phyloP scores from a whole-genome alignment of 1,140 invertebrate species.

The Holcopasites calliopsidis region DNA sequence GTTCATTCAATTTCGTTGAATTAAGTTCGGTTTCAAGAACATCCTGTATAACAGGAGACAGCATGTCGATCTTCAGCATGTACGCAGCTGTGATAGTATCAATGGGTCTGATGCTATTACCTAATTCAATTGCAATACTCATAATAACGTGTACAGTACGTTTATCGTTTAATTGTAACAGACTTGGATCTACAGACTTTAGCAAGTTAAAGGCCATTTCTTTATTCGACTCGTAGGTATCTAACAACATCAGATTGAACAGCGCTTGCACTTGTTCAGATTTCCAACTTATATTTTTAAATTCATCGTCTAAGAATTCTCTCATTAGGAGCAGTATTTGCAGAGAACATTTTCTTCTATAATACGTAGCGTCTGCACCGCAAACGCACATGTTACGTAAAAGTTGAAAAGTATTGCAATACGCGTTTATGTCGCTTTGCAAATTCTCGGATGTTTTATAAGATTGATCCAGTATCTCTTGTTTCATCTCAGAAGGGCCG shows the following conservation, averaged over 20 bases:
- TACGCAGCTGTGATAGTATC: constrained; percentile 89
- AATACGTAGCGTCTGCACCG: constrained; percentile 85
- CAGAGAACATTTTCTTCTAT: constrained; percentile 83
- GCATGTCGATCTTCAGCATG: constrained; percentile 82
- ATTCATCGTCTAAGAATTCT: constrained; percentile 62
- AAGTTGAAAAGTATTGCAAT: constrained; percentile 76
- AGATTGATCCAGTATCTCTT: constrained; percentile 10
- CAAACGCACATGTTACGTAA: constrained; percentile 80
- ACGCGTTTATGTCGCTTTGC: constrained; percentile 54
- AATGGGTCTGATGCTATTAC: constrained; percentile 87
- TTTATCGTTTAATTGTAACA: constrained; percentile 71
- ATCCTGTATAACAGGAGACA: constrained; percentile 71
- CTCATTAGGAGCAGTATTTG: constrained; percentile 75
- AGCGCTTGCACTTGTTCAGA: constrained; percentile 77
- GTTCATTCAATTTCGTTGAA: constrained; percentile 26
- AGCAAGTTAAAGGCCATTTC: constrained; percentile 80
- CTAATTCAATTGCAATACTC: constrained; percentile 80
- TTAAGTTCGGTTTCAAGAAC: constrained; percentile 52
- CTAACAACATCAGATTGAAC: constrained; percentile 82
- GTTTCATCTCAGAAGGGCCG: background rate
- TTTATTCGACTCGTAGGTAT: constrained; percentile 91
- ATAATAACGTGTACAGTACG: constrained; percentile 74
- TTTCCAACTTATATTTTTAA: constrained; percentile 61
- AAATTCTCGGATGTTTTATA: constrained; percentile 12
- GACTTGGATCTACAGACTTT: constrained; percentile 55